A percentile compares a stretch with the other conserved stretches of the same genome.
phyloP scores from a whole-genome alignment of 2,888 invertebrate species.

The Lycophotia porphyrea region DNA sequence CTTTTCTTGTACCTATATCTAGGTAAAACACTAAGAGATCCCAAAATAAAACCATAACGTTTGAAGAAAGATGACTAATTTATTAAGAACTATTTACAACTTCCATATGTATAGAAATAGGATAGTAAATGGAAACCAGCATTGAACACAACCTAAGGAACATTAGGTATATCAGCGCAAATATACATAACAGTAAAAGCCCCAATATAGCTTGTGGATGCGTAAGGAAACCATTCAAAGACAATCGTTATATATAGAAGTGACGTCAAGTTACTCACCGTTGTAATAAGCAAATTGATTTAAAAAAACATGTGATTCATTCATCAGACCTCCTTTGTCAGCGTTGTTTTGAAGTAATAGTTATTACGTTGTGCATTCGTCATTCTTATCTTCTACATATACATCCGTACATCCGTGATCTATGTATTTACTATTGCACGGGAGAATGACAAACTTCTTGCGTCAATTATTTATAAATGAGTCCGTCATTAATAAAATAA shows the following conservation, averaged over 20 bases:
- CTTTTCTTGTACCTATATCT: background rate
- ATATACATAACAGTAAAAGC: conserved; percentile 49
- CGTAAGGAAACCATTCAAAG: conserved; percentile 46
- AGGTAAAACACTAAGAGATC: background rate
- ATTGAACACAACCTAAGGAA: conserved; percentile 66
- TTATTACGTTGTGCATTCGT: conserved; percentile 11
- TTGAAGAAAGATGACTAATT: conserved; percentile 71
- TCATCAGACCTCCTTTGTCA: conserved; percentile 10
- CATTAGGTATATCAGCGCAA: conserved; percentile 48
- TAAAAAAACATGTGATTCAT: conserved; percentile 39
- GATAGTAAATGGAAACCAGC: conserved; percentile 52
- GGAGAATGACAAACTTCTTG: conserved; percentile 5
- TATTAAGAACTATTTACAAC: conserved; percentile 82
- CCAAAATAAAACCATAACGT: conserved; percentile 55
- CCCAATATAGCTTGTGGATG: conserved; percentile 28
- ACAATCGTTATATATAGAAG: conserved; percentile 37
- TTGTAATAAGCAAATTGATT: conserved; percentile 18
- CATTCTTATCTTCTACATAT: too few relatives aligned
- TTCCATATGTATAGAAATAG: conserved; percentile 66
- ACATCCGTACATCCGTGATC: background rate
- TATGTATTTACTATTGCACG: background rate
- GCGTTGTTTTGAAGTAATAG: conserved; percentile 4
- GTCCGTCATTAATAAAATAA: background rate
- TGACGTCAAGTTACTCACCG: conserved; percentile 16
- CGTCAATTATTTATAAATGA: conserved; percentile 1